These are phyloP conservation scores for Thymelicus acteon DNA, from an alignment of 2,888 invertebrate species.

Conservation along the genomic window DNA sequence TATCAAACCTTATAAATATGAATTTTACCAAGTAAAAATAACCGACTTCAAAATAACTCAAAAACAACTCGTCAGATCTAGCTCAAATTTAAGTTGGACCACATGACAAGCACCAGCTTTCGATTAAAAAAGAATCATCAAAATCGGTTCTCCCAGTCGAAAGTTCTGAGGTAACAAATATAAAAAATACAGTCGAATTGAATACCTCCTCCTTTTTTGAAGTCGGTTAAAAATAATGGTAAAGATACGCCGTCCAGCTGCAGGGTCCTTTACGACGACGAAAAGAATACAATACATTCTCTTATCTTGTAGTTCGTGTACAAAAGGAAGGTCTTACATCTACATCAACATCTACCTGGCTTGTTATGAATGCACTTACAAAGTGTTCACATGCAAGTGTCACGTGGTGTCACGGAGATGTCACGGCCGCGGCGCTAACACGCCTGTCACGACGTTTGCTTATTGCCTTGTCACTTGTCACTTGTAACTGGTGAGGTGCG, in stretches of 20 bases:
- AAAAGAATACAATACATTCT: background rate
- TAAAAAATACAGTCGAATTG: no score
- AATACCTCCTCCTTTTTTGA: no score
- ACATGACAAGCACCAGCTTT: no score
- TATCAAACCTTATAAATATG: no score
- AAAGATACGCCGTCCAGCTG: background rate
- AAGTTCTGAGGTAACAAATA: no score
- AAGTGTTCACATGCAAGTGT: constrained; percentile 24
- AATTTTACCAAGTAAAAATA: no score
- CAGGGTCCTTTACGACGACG: background rate
- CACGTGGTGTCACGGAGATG: constrained; percentile 19
- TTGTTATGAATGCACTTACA: background rate
- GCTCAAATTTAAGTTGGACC: no score
- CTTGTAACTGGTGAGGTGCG: constrained; percentile 21
- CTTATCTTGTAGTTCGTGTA: background rate
- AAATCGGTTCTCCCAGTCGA: no score
- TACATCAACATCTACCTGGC: background rate
- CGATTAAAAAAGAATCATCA: no score
- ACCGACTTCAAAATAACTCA: no score
- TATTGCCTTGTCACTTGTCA: constrained; percentile 32
- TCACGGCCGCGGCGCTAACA: constrained; percentile 32
- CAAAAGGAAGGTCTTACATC: background rate
- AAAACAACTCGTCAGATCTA: no score
- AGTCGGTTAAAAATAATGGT: no score
- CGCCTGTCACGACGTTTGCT: constrained; percentile 39